phyloP scores from a whole-genome alignment of 2,113 vertebrate species.

The Cottus gobio region DNA sequence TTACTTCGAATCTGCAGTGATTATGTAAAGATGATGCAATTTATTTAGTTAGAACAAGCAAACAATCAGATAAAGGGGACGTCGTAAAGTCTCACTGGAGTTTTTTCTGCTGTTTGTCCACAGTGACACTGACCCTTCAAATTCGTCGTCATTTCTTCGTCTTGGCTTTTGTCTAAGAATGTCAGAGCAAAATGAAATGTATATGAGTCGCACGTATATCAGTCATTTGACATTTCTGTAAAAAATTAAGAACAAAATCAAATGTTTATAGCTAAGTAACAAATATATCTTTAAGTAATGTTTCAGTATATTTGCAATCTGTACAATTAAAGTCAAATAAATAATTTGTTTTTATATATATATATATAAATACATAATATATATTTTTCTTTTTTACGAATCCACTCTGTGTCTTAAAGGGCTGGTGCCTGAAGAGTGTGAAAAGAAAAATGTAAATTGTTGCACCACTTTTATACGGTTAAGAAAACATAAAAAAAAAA shows the following conservation, averaged over 20 bases:
- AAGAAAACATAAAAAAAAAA: not conserved
- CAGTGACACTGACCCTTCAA: not conserved
- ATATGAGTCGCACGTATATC: not conserved
- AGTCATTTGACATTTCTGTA: not conserved
- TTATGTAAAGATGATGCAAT: not conserved
- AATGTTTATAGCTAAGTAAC: not conserved
- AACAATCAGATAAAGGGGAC: not conserved
- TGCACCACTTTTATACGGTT: not conserved
- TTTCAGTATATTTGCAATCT: not conserved
- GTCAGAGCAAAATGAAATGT: not conserved
- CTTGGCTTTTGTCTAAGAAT: not conserved
- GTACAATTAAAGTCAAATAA: not conserved
- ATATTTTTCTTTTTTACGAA: not conserved
- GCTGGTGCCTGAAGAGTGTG: not conserved
- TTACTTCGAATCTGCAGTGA: not conserved
- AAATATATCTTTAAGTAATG: not conserved
- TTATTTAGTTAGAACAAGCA: not conserved
- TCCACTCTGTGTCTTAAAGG: not conserved
- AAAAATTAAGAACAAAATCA: not conserved
- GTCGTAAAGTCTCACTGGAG: not conserved
- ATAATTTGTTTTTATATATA: not conserved
- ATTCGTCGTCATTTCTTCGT: not conserved
- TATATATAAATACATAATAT: not conserved
- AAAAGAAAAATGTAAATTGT: slow-evolving; percentile 5
- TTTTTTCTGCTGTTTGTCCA: slow-evolving; percentile 1